phyloP scores from a whole-genome alignment of 2,113 vertebrate genomes.

The Ploceus nigricollis region DNA sequence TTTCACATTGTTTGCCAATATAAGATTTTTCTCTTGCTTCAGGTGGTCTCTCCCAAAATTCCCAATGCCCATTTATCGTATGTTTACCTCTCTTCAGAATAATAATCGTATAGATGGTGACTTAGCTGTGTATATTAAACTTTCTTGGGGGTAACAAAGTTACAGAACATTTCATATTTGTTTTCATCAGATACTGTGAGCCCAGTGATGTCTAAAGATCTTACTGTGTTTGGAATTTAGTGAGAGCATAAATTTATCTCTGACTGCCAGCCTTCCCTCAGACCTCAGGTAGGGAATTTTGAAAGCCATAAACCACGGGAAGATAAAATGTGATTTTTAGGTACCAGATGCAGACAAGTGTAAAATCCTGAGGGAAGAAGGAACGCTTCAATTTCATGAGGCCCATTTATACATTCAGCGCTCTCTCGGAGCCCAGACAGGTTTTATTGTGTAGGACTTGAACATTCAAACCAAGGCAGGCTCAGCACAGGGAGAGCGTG shows the following conservation, averaged over 20 bases:
- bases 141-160: not conserved
- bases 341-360: not conserved
- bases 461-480: not conserved
- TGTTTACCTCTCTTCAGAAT: not conserved
- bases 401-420: not conserved
- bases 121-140: not conserved
- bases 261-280: accelerated
- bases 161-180: not conserved
- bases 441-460: not conserved
- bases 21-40: not conserved
- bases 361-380: not conserved
- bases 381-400: not conserved
- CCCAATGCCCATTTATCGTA: not conserved
- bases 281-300: not conserved
- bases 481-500: not conserved
- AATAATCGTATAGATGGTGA: not conserved
- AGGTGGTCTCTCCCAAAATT: not conserved
- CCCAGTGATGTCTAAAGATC: not conserved
- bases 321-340: not conserved
- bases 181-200: not conserved
- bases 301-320: not conserved
- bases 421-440: accelerated
- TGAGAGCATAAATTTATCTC: not conserved
- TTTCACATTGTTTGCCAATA: not conserved
- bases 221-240: not conserved